Evolutionary conservation across 2,888 invertebrate species (phyloP), one percentile per base, ranked within the genome.

Genomic region (Pollenia labialis): DNA sequence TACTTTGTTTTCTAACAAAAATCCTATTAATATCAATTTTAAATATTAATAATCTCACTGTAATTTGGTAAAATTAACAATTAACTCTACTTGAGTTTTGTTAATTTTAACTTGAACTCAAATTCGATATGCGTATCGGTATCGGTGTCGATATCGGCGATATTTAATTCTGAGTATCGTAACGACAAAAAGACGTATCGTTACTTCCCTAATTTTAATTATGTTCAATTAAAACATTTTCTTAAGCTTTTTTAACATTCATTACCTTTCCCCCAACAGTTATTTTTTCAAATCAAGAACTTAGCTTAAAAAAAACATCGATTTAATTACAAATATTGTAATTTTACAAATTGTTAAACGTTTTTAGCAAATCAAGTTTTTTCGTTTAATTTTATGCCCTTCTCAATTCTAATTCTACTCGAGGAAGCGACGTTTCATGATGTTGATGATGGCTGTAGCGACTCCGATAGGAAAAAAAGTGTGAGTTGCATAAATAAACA

Each of bases 401-500:
- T 10, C 16, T 32, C 46, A 56, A 44, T 52, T 64, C 32, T 46
- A 12, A 7, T 32, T 32, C 60, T 50, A 71, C 32, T 44, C 60
- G 62, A 14, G 3, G 4, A 9, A 12, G 71, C 44, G 52, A 54
- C 50, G 32, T 52, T n/a, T 66, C n/a, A 50, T 68, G 23, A 32
- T 54, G 16, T 23, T 75, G 52, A 69, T 18, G 32, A 56, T 62
- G 42, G 23, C 44, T 44, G 69, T 52, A 54, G 18, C 64, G 56
- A 56, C 12, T 46, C 16, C 64, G 64, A 81, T 72, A 81, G 46
- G 11, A 52, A 74, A 52, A 64, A 32, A 81, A 77, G 58, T 77
- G 81, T 68, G 81, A 86, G 69, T 82, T 82, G 79, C 85, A 86
- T 82, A 80, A 75, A 79, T 79, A 81, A 82, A 82, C 46, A 72